These are phyloP conservation scores for Lepidothrix coronata DNA, from an alignment of 2,113 vertebrate genomes.

Conservation along the genomic window DNA sequence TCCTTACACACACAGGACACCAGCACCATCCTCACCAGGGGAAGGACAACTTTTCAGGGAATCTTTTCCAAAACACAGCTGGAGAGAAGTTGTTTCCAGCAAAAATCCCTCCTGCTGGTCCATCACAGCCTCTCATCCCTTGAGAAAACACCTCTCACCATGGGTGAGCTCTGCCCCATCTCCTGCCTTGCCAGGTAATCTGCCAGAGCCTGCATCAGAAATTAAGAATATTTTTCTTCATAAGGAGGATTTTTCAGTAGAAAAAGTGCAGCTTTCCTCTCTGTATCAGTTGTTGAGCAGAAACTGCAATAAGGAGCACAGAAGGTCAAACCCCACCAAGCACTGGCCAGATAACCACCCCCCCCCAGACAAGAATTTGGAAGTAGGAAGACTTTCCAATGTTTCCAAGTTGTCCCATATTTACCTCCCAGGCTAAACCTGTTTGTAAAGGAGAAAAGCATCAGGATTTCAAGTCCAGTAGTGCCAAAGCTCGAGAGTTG, in stretches of 20 bases:
- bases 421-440: background rate
- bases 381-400: background rate
- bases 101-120: background rate
- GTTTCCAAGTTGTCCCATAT: background rate
- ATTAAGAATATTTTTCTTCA: background rate
- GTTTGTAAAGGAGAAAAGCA: background rate
- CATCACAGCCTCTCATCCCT: background rate
- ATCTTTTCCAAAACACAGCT: background rate
- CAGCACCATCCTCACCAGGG: background rate
- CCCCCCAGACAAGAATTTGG: background rate
- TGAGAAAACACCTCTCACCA: fast-evolving
- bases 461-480: background rate
- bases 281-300: background rate
- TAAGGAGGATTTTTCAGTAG: background rate
- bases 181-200: background rate
- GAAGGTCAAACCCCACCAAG: background rate
- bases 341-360: background rate
- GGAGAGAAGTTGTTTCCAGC: background rate
- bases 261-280: background rate
- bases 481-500: background rate
- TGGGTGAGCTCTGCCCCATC: background rate
- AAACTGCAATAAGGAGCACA: background rate
- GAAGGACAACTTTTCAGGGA: background rate
- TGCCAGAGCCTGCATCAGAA: background rate
- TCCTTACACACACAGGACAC: background rate